phyloP scores from a whole-genome alignment of 2,113 vertebrate species.

The Pungitius pungitius region DNA sequence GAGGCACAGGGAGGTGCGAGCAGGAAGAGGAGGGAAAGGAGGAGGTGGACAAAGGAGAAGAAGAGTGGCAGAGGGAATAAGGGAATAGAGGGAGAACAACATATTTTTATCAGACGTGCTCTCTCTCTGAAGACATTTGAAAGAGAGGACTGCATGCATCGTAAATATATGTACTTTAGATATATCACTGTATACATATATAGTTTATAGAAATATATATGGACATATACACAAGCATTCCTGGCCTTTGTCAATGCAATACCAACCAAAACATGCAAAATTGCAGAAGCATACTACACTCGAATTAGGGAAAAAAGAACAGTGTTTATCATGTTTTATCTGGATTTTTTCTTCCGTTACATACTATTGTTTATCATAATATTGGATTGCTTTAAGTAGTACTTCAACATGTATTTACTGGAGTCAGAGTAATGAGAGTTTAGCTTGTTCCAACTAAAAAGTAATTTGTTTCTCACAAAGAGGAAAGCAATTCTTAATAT shows the following conservation, averaged over 20 bases:
- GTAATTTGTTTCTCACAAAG: conserved; percentile 21
- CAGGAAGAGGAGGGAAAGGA: conserved; percentile 27
- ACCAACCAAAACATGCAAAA: conserved; percentile 79
- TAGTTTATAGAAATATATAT: conserved; percentile 37
- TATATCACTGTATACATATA: conserved; percentile 59
- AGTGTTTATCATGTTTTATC: conserved; percentile 17
- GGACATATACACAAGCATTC: conserved; percentile 67
- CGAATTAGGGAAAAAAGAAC: conserved; percentile 27
- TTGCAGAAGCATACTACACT: conserved; percentile 70
- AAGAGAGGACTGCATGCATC: conserved; percentile 72
- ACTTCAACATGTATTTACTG: background rate
- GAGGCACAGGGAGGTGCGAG: conserved; percentile 42
- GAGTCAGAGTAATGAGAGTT: conserved; percentile 16
- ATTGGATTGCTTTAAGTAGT: background rate
- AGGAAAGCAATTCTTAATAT: conserved; percentile 1
- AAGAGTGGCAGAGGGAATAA: conserved; percentile 15
- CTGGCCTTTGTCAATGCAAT: conserved; percentile 71
- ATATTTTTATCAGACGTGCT: conserved; percentile 56
- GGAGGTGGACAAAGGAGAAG: conserved; percentile 2
- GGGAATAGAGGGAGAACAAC: conserved; percentile 24
- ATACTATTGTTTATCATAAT: conserved; percentile 31
- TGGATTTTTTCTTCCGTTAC: conserved; percentile 23
- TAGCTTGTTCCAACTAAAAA: conserved; percentile 38
- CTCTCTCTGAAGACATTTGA: conserved; percentile 41
- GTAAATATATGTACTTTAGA: conserved; percentile 42